phyloP scores from a whole-genome alignment of 2,113 vertebrate genomes.

The Zosterops borbonicus region DNA sequence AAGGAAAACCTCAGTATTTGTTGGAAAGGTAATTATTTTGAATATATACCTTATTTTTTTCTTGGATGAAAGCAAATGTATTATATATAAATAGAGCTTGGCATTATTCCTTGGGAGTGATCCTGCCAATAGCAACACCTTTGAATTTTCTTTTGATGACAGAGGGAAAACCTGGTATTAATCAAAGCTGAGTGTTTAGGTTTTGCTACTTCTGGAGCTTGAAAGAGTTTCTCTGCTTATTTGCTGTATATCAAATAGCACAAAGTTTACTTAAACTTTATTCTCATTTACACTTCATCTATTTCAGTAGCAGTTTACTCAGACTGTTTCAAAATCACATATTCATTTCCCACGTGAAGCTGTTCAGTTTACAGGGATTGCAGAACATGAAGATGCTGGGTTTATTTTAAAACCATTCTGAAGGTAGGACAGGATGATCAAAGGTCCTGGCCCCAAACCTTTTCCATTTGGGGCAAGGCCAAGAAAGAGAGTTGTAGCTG shows the following conservation, averaged over 20 bases:
- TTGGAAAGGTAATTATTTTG: background rate
- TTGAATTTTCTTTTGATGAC: background rate
- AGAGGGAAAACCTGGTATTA: background rate
- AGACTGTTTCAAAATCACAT: background rate
- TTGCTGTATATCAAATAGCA: background rate
- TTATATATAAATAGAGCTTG: background rate
- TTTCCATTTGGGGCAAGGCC: background rate
- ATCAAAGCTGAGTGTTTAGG: background rate
- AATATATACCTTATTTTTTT: background rate
- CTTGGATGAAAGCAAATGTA: background rate
- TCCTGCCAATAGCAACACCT: background rate
- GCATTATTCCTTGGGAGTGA: background rate
- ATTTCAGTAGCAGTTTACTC: background rate
- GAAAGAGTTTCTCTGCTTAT: background rate
- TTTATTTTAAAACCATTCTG: background rate
- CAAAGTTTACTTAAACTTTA: background rate
- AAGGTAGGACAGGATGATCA: background rate
- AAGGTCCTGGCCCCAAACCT: background rate
- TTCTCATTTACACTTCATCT: background rate
- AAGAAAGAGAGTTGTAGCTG: background rate
- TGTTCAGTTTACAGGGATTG: background rate
- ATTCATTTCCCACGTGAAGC: background rate
- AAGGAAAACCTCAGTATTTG: background rate
- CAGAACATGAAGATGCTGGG: accelerated
- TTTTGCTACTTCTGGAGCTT: background rate